Base-by-base conservation (phyloP, 2,797 vertebrate genomes). In the Apogon hyalosoma region DNA sequence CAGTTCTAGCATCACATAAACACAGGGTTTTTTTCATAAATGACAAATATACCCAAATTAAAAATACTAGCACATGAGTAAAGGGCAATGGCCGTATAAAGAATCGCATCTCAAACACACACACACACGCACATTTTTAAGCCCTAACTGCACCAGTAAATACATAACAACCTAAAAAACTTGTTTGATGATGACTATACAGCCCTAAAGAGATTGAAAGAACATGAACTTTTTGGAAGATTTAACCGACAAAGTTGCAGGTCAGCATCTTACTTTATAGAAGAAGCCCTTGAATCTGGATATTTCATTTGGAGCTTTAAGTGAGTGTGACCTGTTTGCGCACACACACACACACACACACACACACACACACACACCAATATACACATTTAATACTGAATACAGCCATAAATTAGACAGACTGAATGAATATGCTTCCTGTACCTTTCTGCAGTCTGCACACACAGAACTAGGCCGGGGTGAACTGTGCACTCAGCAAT, bases 401-500 rank as follows among this genome's bases (percentile, higher is more conserved):
- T 75, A 75, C 74, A 83, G 59, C 63, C 63, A 82, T 88, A 83
- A 80, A 84, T 82, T 85, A 86, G 60, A 79, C 57, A 70, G 68
- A 67, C 78, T 60, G 69, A 66, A 67, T 84, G 73, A 83, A 89
- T 75, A 80, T 80, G 81, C 84, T 81, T 71, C 72, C 75, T 66
- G 82, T 73, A 79, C 79, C 71, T 83, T 75, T 80, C 63, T 63
- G 67, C 57, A 47, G 67, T 61, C 69, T 72, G 62, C 68, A 66
- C 63, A 77, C 58, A 61, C 45, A 47, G 50, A 74, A 69, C 76
- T 60, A 31, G 65, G 63, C 51, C 42, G 48, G 48, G 69, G 75
- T 54, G 64, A 86, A 87, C 57, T 80, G 80, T 82, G 45, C 53
- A 85, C 63, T 92, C 88, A 91, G 89, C 88, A 87, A 77, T 87